Percentiles rank a stretch among this genome's conserved stretches.
Evolutionary conservation across 2,888 invertebrate genomes (phyloP).

Genomic region (Drosophila diplacantha): DNA sequence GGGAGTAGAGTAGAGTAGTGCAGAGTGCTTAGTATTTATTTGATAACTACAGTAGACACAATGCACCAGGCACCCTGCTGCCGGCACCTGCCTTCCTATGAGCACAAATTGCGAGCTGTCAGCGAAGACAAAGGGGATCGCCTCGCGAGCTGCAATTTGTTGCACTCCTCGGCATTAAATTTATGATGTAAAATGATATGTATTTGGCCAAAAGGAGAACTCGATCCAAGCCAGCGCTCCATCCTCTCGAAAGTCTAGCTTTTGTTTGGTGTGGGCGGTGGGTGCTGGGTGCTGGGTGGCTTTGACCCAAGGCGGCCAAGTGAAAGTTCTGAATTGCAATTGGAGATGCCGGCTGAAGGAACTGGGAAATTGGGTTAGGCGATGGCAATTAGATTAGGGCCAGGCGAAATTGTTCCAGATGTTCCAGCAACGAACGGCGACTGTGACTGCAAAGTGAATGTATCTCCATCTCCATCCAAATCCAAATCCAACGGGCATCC

Average conservation of each 20-base stretch:
- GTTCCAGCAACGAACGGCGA: conserved; percentile 18
- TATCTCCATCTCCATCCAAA: conserved; percentile 11
- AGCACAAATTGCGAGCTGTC: conserved; percentile 28
- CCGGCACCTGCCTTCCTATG: conserved; percentile 10
- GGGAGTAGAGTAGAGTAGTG: conserved; percentile 28
- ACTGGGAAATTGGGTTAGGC: conserved; percentile 31
- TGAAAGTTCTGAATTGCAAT: conserved; percentile 34
- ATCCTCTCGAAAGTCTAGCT: conserved; percentile 28
- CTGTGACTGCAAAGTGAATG: conserved; percentile 35
- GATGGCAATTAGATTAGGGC: conserved; percentile 41
- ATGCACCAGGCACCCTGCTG: conserved; percentile 7
- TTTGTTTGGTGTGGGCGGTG: conserved; percentile 8
- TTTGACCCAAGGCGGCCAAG: conserved; percentile 27
- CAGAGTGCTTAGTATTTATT: conserved; percentile 38
- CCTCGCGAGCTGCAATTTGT: conserved; percentile 26
- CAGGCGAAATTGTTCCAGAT: conserved; percentile 16
- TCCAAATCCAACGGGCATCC: conserved; percentile 23
- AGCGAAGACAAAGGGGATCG: conserved; percentile 30
- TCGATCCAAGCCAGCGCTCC: conserved; percentile 2
- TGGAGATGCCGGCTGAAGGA: conserved; percentile 9
- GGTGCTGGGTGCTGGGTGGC: background rate
- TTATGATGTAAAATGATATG: conserved; percentile 53
- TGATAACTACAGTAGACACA: conserved; percentile 35
- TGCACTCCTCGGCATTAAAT: conserved; percentile 29
- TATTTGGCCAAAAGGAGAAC: conserved; percentile 36